Evolutionary conservation across 2,797 vertebrate genomes (phyloP).

Genomic region (Alfaro cultratus): DNA sequence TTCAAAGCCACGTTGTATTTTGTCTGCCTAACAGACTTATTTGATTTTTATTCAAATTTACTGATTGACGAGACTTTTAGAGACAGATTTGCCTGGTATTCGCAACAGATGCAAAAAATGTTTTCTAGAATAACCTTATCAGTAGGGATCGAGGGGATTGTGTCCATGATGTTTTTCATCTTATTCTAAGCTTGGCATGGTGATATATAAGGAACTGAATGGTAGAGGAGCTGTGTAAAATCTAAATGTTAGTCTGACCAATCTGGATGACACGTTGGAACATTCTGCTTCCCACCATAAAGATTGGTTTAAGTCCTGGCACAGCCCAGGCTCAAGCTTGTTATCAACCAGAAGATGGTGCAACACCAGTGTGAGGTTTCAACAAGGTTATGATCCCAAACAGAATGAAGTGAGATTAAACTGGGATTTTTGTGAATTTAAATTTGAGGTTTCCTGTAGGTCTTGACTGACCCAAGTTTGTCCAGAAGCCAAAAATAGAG

Average conservation of each 20-base stretch:
- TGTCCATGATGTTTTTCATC: neutral
- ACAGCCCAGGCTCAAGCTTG: neutral
- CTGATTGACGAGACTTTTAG: neutral
- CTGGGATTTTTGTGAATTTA: too few species aligned
- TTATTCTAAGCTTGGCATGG: neutral
- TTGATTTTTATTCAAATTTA: neutral
- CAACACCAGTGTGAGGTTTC: neutral
- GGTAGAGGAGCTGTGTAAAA: neutral
- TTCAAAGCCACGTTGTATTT: neutral
- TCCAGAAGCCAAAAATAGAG: neutral
- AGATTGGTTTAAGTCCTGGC: neutral
- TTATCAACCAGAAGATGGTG: too few species aligned
- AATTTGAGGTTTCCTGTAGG: neutral
- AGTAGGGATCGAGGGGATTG: too few species aligned
- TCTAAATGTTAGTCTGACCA: neutral
- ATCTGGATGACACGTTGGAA: neutral
- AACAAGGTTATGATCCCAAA: too few species aligned
- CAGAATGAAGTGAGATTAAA: too few species aligned
- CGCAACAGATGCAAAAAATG: too few species aligned
- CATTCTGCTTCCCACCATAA: neutral
- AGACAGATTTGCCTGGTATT: too few species aligned
- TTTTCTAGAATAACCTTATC: too few species aligned
- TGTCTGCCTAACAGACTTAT: neutral
- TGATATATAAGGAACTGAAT: neutral
- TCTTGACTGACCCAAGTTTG: neutral